Evolutionary conservation across 1,140 invertebrate genomes (phyloP).

Genomic region (Drosophila baimaii): DNA sequence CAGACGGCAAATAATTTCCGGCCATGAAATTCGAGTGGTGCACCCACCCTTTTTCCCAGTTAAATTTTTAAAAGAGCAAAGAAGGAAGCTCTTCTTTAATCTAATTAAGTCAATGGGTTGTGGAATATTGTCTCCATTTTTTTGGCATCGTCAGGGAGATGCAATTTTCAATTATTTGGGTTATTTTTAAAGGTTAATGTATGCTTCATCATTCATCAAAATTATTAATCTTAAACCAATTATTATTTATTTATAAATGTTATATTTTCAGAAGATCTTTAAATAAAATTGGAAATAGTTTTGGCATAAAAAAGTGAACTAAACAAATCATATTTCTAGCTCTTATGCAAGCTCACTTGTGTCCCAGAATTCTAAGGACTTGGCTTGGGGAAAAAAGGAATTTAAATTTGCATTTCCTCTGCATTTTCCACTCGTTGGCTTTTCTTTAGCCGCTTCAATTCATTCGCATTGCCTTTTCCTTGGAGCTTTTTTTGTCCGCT

Average conservation of each 20-base stretch:
- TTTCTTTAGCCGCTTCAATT: constrained; percentile 27
- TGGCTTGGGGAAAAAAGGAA: constrained; percentile 11
- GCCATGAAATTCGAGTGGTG: constrained; percentile 73
- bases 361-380: constrained; percentile 15
- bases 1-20: constrained; percentile 79
- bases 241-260: neutral
- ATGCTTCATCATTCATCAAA: too few relatives aligned
- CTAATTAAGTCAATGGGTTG: constrained; percentile 64
- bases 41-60: constrained; percentile 49
- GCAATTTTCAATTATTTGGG: constrained; percentile 7
- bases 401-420: constrained; percentile 14
- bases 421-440: constrained; percentile 12
- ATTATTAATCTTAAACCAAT: too few relatives aligned
- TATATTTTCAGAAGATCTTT: too few relatives aligned
- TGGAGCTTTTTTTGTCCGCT: neutral
- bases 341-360: neutral
- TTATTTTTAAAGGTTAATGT: too few relatives aligned
- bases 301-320: too few relatives aligned
- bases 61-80: constrained; percentile 15
- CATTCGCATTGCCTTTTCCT: constrained; percentile 48
- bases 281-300: too few relatives aligned
- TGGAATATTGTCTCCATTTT: constrained; percentile 21
- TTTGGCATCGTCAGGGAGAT: neutral
- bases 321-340: too few relatives aligned
- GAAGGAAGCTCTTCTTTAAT: constrained; percentile 68